Evolutionary conservation across 2,888 invertebrate species (phyloP).

Genomic region (Calliscelio sp.): DNA sequence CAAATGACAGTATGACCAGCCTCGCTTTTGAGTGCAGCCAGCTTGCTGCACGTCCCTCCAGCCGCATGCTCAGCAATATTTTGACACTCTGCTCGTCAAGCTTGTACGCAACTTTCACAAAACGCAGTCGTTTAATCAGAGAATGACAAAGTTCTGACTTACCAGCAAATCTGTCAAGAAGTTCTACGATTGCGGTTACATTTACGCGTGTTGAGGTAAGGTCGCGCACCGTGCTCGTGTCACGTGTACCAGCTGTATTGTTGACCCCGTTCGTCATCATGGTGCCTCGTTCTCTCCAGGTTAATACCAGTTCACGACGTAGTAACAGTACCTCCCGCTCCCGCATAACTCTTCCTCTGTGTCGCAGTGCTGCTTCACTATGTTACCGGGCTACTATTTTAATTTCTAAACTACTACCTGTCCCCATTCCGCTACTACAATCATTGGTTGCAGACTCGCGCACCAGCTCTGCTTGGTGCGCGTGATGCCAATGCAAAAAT

Average conservation of each 20-base stretch:
- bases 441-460: too few species aligned
- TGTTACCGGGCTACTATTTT: too few species aligned
- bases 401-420: too few species aligned
- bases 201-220: slow-evolving; percentile 1
- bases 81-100: not conserved
- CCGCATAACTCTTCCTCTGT: slow-evolving; percentile 4
- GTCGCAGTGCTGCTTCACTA: not conserved
- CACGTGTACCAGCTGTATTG: too few species aligned
- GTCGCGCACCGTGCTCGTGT: not conserved
- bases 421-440: too few species aligned
- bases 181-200: slow-evolving; percentile 14
- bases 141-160: slow-evolving; percentile 12
- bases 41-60: slow-evolving; percentile 9
- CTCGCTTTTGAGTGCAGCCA: slow-evolving; percentile 7
- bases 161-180: slow-evolving; percentile 14
- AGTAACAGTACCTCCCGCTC: slow-evolving; percentile 5
- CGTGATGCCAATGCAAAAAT: too few species aligned
- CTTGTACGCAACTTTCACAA: not conserved
- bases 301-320: not conserved
- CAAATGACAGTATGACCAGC: not conserved
- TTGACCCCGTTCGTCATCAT: not conserved
- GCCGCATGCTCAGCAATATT: slow-evolving; percentile 10
- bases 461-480: too few species aligned
- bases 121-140: slow-evolving; percentile 9
- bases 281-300: slow-evolving; percentile 4